Percentiles rank a stretch among this genome's conserved stretches.
Conservation (phyloP, 2,113 vertebrate genomes). For the Notarius quadriscutis region DNA sequence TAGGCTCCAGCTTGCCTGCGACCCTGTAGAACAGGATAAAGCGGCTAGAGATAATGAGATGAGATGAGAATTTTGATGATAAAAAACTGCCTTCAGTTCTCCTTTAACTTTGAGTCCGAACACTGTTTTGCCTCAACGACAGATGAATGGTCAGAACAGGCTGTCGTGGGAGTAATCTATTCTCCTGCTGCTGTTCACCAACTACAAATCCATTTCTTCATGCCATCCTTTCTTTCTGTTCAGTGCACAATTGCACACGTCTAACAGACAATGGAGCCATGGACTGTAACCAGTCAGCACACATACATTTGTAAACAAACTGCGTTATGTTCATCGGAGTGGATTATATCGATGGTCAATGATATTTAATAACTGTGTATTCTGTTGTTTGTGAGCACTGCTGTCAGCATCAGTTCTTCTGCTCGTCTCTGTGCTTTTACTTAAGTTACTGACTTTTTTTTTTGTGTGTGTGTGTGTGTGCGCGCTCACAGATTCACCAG, state of each 20-base stretch:
- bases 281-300: neutral
- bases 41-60: too few relatives aligned
- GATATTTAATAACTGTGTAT: neutral
- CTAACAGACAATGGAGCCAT: neutral
- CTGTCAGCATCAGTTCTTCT: neutral
- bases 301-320: neutral
- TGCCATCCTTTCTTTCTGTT: neutral
- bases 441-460: neutral
- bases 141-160: neutral
- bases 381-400: conserved; percentile 5
- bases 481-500: conserved; percentile 78
- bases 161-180: neutral
- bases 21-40: too few relatives aligned
- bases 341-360: neutral
- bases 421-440: neutral
- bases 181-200: conserved; percentile 3
- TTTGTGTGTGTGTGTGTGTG: neutral
- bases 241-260: neutral
- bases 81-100: too few relatives aligned
- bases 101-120: neutral
- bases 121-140: neutral
- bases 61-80: too few relatives aligned
- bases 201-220: neutral
- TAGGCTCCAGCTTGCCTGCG: too few relatives aligned
- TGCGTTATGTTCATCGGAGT: neutral